Evolutionary conservation across 2,888 invertebrate species (phyloP).

Genomic region (Chromoteleia sp.): DNA sequence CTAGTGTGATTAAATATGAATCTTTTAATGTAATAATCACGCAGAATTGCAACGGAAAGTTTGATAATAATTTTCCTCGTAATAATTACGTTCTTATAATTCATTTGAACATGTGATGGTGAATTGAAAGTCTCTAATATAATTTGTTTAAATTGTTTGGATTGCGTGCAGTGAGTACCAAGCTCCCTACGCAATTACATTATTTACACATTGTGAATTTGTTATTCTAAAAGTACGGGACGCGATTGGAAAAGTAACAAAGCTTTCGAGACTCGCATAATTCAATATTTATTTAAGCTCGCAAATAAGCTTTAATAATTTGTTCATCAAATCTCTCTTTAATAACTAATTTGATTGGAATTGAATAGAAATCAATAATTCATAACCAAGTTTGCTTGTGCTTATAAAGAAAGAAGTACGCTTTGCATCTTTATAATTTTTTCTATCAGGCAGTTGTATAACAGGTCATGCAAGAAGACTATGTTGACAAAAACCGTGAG

Average conservation of each 20-base stretch:
- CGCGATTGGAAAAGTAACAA: not conserved
- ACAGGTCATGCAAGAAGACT: conserved; percentile 18
- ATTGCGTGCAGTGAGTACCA: conserved; percentile 5
- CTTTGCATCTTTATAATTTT: not conserved
- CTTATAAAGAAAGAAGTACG: not conserved
- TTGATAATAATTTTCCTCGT: conserved; percentile 6
- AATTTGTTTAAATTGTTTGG: conserved; percentile 12
- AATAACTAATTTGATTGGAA: conserved; percentile 8
- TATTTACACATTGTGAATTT: conserved; percentile 8
- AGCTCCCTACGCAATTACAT: conserved; percentile 12
- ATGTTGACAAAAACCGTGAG: conserved; percentile 4
- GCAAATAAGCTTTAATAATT: not conserved
- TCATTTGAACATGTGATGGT: conserved; percentile 11
- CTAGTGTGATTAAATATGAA: not conserved
- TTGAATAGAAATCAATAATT: conserved; percentile 2
- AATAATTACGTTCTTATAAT: conserved; percentile 6
- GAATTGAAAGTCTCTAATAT: not conserved
- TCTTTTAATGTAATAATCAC: not conserved
- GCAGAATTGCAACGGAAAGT: not conserved
- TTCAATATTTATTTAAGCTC: conserved; percentile 11
- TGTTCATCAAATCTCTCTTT: not conserved
- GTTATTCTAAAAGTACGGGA: conserved; percentile 4
- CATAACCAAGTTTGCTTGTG: conserved; percentile 1
- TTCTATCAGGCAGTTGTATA: conserved; percentile 14
- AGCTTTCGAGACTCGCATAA: not conserved